These are phyloP conservation scores for Rhinatrema bivittatum DNA, from an alignment of 2,797 vertebrate genomes.

Conservation along the genomic window DNA sequence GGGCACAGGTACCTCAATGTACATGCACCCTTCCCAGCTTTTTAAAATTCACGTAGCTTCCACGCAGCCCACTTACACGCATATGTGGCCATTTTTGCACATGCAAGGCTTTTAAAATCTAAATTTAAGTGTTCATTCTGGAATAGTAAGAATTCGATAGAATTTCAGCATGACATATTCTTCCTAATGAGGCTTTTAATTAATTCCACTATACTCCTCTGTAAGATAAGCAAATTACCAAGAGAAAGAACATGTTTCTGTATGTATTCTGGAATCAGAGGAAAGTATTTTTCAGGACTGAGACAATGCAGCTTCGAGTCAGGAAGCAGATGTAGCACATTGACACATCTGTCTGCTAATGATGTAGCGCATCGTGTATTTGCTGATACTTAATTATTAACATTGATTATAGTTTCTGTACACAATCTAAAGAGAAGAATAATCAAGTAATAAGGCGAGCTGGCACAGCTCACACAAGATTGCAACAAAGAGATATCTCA, in stretches of 20 bases:
- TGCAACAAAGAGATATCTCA: too few species aligned
- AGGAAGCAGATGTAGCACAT: not conserved
- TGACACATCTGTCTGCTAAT: not conserved
- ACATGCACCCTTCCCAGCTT: too few species aligned
- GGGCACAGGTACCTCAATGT: too few species aligned
- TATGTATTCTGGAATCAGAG: conserved; percentile 32
- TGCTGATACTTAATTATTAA: not conserved
- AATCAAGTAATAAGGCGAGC: not conserved
- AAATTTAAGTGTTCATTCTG: too few species aligned
- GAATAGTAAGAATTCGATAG: too few species aligned
- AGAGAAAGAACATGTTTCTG: conserved; percentile 34
- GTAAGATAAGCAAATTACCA: conserved; percentile 52
- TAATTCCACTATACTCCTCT: conserved; percentile 51
- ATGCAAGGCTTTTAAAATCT: too few species aligned
- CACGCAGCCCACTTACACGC: too few species aligned
- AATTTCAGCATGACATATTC: conserved; percentile 45
- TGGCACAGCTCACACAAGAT: too few species aligned
- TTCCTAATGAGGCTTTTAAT: conserved; percentile 44
- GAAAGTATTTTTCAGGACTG: conserved; percentile 17
- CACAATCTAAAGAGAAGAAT: not conserved
- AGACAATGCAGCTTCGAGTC: not conserved
- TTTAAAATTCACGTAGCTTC: too few species aligned
- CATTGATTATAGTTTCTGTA: not conserved
- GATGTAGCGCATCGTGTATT: not conserved
- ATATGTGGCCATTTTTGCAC: too few species aligned